Conservation (phyloP, 2,888 invertebrate species). For the Ectobius pallidus region DNA sequence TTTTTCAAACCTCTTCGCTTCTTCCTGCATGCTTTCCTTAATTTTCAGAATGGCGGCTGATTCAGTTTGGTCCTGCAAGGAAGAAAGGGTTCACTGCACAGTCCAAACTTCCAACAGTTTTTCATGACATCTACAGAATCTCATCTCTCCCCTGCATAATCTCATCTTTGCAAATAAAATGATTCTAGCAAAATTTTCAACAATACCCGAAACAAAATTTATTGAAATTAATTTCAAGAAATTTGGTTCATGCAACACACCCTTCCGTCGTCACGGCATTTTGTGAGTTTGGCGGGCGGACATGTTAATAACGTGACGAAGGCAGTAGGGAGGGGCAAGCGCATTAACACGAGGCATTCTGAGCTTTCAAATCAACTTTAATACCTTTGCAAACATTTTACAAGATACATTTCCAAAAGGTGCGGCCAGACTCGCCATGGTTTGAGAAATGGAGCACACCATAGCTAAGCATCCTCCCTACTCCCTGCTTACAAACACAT, state of each 20-base stretch:
- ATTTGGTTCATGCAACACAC: constrained; percentile 46
- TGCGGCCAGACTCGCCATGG: constrained; percentile 36
- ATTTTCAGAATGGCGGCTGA: constrained; percentile 99
- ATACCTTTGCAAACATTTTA: constrained; percentile 42
- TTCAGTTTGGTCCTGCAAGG: constrained; percentile 82
- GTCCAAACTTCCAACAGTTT: constrained; percentile 44
- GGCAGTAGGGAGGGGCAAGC: constrained; percentile 46
- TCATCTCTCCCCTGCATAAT: constrained; percentile 32
- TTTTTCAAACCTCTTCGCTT: constrained; percentile 98
- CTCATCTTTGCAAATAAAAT: constrained; percentile 30
- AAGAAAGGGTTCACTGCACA: constrained; percentile 47
- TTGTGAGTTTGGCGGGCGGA: constrained; percentile 45
- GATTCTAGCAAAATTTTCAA: constrained; percentile 26
- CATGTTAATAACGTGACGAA: constrained; percentile 46
- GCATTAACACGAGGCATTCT: constrained; percentile 44
- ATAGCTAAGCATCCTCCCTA: constrained; percentile 45
- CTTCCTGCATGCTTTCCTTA: constrained; percentile 99
- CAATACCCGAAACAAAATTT: constrained; percentile 30
- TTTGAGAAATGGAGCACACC: constrained; percentile 31
- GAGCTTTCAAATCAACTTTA: constrained; percentile 44
- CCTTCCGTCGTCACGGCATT: constrained; percentile 43
- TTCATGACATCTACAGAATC: constrained; percentile 38
- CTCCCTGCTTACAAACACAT: constrained; percentile 43
- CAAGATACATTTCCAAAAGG: constrained; percentile 42
- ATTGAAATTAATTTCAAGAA: constrained; percentile 37